phyloP scores from a whole-genome alignment of 2,113 vertebrate genomes.

The Clarias magur region DNA sequence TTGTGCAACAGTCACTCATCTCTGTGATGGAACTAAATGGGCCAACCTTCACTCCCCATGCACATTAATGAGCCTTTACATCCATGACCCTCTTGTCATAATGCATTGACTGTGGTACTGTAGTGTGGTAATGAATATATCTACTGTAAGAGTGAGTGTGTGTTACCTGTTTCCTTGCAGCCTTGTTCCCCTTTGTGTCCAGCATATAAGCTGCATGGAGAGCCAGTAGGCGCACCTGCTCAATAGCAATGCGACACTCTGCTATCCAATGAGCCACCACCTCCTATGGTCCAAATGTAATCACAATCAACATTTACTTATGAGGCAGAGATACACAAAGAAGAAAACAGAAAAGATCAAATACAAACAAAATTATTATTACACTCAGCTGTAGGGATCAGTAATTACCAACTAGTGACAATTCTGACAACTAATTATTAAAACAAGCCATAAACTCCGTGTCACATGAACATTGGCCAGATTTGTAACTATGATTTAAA shows the following conservation, averaged over 20 bases:
- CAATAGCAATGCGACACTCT: constrained; percentile 85
- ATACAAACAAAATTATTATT: not conserved
- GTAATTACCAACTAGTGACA: not conserved
- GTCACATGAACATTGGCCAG: not conserved
- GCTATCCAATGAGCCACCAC: constrained; percentile 93
- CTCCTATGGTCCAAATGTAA: constrained; percentile 70
- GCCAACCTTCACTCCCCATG: too few species aligned
- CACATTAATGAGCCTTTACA: too few species aligned
- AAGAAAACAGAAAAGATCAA: not conserved
- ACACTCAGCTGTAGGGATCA: not conserved
- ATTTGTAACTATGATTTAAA: not conserved
- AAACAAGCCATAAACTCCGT: not conserved
- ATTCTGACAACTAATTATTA: not conserved
- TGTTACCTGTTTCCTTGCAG: constrained; percentile 85
- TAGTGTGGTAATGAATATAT: too few species aligned
- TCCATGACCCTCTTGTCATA: not conserved
- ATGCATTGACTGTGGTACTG: not conserved
- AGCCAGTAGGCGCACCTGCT: constrained; percentile 85
- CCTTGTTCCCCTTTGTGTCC: constrained; percentile 74
- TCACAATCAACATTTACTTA: not conserved
- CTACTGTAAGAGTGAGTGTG: too few species aligned
- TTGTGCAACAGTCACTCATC: too few species aligned
- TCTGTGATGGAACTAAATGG: too few species aligned
- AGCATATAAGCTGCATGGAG: constrained; percentile 81
- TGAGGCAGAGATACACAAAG: not conserved